Percentiles rank a stretch among this genome's conserved stretches.
phyloP scores from a whole-genome alignment of 2,888 invertebrate species.

The Fabriciana adippe region DNA sequence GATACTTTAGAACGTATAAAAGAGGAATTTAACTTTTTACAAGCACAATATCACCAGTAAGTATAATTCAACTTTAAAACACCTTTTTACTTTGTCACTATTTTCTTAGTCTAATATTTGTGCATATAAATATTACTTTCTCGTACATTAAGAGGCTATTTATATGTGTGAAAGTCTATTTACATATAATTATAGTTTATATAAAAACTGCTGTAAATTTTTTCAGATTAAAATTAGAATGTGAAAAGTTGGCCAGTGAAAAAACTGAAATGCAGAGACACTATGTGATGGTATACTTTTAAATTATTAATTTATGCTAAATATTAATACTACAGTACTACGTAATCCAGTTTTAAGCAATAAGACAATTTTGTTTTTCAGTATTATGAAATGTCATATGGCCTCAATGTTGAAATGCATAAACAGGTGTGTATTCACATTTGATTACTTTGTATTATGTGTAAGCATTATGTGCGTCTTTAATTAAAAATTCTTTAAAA shows the following conservation, averaged over 20 bases:
- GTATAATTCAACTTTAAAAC: constrained; percentile 56
- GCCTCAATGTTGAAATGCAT: constrained; percentile 97
- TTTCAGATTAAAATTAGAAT: constrained; percentile 96
- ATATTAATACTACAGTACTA: not conserved
- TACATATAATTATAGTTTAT: no score
- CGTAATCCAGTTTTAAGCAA: not conserved
- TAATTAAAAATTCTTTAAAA: constrained; percentile 11
- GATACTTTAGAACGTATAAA: constrained; percentile 97
- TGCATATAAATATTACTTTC: not conserved
- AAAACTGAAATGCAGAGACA: constrained; percentile 99
- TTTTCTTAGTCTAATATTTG: not conserved
- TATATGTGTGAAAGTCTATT: no score
- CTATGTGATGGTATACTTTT: constrained; percentile 94
- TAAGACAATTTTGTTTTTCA: constrained; percentile 75
- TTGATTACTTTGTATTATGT: constrained; percentile 19
- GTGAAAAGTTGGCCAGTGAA: constrained; percentile 98
- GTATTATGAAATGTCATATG: constrained; percentile 98
- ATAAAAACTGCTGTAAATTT: not conserved
- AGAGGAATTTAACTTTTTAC: constrained; percentile 97
- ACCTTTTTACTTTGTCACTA: not conserved
- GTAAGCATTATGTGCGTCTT: not conserved
- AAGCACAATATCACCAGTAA: constrained; percentile 97
- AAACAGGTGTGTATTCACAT: constrained; percentile 87
- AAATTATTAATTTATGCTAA: not conserved
- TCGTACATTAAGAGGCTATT: no score